Base-by-base conservation (phyloP, 1,140 invertebrate genomes). In the Zaprionus africanus region DNA sequence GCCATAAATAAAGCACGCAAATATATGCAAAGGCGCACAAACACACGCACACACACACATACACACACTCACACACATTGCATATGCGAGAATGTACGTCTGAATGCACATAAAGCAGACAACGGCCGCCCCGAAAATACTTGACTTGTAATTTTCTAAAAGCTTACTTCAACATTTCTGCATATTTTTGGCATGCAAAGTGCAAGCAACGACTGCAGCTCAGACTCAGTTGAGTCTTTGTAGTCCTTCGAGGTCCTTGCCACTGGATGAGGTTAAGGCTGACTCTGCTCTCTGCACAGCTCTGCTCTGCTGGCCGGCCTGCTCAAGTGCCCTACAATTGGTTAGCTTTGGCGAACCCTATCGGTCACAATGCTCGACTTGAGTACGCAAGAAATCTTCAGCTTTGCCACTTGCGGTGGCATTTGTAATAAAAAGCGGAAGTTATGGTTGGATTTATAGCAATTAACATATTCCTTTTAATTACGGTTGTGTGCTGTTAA, bases 81-180 rank as follows among this genome's bases (percentile, higher is more conserved):
- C 58, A 41, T 49, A 22, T 76, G 26, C 56, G 46, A 43, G 15
- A 28, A 11, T 38, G 13, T 62, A 34, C 31, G 49, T 36, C 46
- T 11, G 9, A 26, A 54, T 38, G 34, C 3, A 53, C 46, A 24
- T 36, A 54, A 59, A 51, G 41, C 38, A 43, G 68, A 56, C 49
- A 31, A 57, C 22, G 43, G 54, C 69, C 57, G 69, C 46, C 66
- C 51, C 65, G 70, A 85, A 34, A 34, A 68, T 46, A 58, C 60
- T 85, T 71, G 75, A 78, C 79, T 85, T 85, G 82, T 85, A 85
- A 86, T 85, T 85, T 85, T 86, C 62, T 86, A 81, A 85, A 86
- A 86, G 82, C 82, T 85, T 85, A 67, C 78, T 78, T 69, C 49
- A 68, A 59, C 51, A 78, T 73, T 81, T 85, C 84, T 82, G 82